Conservation (phyloP, 2,888 invertebrate genomes). For the Polymixis flavicincta region DNA sequence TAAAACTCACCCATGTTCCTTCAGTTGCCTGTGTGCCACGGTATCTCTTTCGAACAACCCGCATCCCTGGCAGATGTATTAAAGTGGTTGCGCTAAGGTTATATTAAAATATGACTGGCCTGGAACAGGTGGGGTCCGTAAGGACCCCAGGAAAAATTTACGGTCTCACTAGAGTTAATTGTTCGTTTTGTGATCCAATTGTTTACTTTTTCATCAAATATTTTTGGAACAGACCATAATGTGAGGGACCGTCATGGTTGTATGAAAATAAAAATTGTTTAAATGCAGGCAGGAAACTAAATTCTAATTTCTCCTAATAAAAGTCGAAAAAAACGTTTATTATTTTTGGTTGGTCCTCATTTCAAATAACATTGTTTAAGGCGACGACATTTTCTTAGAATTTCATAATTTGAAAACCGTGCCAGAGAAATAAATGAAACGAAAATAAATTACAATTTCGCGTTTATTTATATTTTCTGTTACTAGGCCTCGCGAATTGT, state of each 20-base stretch:
- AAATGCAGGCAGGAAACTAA: not conserved
- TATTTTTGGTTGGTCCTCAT: not conserved
- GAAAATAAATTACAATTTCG: conserved; percentile 5
- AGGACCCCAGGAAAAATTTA: too few species aligned
- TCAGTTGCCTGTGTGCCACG: too few species aligned
- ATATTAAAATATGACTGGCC: too few species aligned
- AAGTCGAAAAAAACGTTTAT: not conserved
- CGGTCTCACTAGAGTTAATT: too few species aligned
- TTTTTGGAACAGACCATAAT: not conserved
- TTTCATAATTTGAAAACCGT: not conserved
- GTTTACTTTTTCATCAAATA: not conserved
- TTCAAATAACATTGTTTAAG: conserved; percentile 8
- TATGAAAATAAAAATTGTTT: conserved; percentile 5
- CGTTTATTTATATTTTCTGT: not conserved
- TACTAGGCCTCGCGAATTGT: not conserved
- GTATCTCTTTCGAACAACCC: too few species aligned
- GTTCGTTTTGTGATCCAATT: too few species aligned
- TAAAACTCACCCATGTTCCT: too few species aligned
- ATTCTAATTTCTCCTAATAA: not conserved
- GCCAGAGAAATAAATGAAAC: conserved; percentile 13
- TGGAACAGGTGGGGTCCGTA: too few species aligned
- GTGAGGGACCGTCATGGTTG: not conserved
- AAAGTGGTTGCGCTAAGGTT: too few species aligned
- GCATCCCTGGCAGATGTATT: too few species aligned
- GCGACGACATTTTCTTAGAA: conserved; percentile 9